Percentiles rank a stretch among this genome's conserved stretches.
phyloP scores from a whole-genome alignment of 2,888 invertebrate species.

The Metellina segmentata region DNA sequence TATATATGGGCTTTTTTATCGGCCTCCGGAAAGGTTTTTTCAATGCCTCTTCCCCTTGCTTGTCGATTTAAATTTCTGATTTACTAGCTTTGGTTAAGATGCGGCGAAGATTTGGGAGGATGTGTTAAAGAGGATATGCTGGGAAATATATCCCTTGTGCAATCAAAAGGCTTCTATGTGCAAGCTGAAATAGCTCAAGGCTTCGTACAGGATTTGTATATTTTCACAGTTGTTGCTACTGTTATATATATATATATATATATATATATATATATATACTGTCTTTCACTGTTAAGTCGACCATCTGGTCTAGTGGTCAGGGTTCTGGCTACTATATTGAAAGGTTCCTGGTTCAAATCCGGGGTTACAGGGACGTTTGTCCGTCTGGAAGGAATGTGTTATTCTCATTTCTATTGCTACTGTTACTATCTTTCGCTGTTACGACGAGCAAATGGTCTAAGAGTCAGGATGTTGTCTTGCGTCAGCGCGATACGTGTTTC shows the following conservation, averaged over 20 bases:
- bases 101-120: constrained; percentile 17
- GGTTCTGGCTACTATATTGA: no score
- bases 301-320: no score
- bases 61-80: constrained; percentile 72
- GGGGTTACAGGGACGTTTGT: no score
- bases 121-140: constrained; percentile 7
- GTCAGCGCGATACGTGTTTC: no score
- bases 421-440: no score
- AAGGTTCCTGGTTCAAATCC: no score
- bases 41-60: neutral
- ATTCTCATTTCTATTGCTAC: no score
- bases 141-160: neutral
- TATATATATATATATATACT: no score
- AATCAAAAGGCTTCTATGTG: neutral
- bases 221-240: neutral
- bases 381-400: no score
- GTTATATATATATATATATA: no score
- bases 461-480: no score
- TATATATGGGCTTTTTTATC: constrained; percentile 19
- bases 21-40: neutral
- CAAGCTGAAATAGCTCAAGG: neutral
- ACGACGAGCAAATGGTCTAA: no score
- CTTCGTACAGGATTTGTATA: neutral
- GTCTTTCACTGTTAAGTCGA: neutral
- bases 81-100: constrained; percentile 29